A percentile compares a stretch with the other conserved stretches of the same genome.
Conservation (phyloP, 2,888 invertebrate species). For the Synergus itoensis region DNA sequence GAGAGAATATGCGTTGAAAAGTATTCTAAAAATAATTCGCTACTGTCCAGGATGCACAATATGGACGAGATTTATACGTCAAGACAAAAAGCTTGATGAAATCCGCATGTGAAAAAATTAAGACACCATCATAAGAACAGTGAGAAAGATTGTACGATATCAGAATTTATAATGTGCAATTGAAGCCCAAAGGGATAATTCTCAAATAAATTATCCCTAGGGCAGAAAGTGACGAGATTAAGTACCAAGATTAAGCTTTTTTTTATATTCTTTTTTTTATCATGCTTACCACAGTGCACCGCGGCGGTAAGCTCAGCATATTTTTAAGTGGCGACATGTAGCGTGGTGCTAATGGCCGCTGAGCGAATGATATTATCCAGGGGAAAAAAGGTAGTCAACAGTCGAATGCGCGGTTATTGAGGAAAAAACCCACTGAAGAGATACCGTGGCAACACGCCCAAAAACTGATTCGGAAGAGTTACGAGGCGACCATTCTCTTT, state of each 20-base stretch:
- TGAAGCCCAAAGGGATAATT: slow-evolving; percentile 20
- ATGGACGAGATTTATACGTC: neutral
- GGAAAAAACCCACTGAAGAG: slow-evolving; percentile 35
- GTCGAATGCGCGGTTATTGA: slow-evolving; percentile 28
- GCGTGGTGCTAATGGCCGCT: slow-evolving; percentile 29
- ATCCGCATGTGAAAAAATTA: neutral
- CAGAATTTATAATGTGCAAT: slow-evolving; percentile 1
- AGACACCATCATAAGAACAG: neutral
- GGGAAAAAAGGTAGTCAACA: slow-evolving; percentile 22
- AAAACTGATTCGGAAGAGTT: slow-evolving; percentile 53
- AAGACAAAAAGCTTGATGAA: neutral
- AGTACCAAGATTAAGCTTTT: slow-evolving; percentile 27
- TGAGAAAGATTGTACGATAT: slow-evolving; percentile 13
- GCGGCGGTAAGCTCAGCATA: slow-evolving; percentile 25
- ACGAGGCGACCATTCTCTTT: slow-evolving; percentile 48
- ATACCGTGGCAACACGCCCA: slow-evolving; percentile 43
- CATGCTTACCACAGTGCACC: slow-evolving; percentile 24
- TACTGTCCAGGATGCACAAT: neutral
- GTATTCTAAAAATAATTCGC: neutral
- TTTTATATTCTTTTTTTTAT: slow-evolving; percentile 14
- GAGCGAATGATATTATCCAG: slow-evolving; percentile 18
- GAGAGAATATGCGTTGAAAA: neutral
- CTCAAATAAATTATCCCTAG: neutral
- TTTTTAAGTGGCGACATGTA: slow-evolving; percentile 24
- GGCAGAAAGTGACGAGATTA: slow-evolving; percentile 32